Base-by-base conservation (phyloP, 1,140 invertebrate genomes). In the Diorhabda carinulata region DNA sequence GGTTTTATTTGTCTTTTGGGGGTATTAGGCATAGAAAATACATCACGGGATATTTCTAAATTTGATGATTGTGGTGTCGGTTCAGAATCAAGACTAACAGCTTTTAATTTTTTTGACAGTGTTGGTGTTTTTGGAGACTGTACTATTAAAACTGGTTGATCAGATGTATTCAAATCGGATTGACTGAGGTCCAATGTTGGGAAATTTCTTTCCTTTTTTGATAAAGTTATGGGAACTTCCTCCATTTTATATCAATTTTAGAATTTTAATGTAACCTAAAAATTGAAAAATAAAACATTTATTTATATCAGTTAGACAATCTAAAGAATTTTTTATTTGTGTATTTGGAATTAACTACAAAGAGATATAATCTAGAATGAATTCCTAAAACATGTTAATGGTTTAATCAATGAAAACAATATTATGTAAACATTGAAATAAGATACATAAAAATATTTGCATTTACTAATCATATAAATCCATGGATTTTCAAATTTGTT, bases 111-210 rank as follows among this genome's bases (percentile, higher is more conserved):
- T 41, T 79, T 70, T 2, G 78, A 80, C 25, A 81, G 70, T 2
- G 80, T 81, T 45, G 80, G 80, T 25, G 80, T 81, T 73, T 81
- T 80, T 5, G 80, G 80, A 6, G 76, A 78, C 66, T 81, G 78
- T 45, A 81, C 76, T n/a, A 79, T 76, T 62, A 80, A 71, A 41
- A 76, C 73, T n/a, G 79, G 79, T 57, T 79, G 78, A 7, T 61
- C 60, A 41, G 63, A 56, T 3, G 76, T 69, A 41, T 67, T 68
- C n/a, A 76, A 56, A n/a, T 63, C 70, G 2, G 70, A 66, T 43
- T 73, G 69, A 10, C 61, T 73, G 42, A 80, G 64, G 52, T 80
- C 72, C 41, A 80, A 69, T 40, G 43, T 70, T 3, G 78, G 76
- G 70, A 79, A 80, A 45, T 78, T 79, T 3, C 79, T 66, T 66